These are phyloP conservation scores for Trichonephila clavata DNA, from an alignment of 1,140 invertebrate species.

Conservation along the genomic window DNA sequence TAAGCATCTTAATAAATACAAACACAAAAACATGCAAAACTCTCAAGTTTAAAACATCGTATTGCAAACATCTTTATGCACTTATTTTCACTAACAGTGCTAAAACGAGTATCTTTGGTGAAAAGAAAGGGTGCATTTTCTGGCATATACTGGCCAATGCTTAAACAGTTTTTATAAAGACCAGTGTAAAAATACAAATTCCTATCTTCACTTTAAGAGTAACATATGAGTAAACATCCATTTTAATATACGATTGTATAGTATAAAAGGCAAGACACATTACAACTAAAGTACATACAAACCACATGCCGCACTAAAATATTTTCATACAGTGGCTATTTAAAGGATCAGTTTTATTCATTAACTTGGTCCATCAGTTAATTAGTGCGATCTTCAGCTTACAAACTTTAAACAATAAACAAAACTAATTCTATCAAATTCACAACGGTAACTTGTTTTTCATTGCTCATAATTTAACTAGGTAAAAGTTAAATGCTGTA, in stretches of 20 bases:
- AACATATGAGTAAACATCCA: constrained; percentile 73
- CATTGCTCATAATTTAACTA: constrained; percentile 70
- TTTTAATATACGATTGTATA: constrained; percentile 76
- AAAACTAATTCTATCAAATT: constrained; percentile 76
- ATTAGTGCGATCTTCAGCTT: constrained; percentile 68
- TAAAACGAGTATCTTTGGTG: constrained; percentile 73
- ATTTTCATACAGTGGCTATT: constrained; percentile 43
- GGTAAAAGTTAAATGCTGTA: constrained; percentile 73
- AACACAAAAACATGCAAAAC: constrained; percentile 62
- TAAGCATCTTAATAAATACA: constrained; percentile 72
- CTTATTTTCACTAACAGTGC: constrained; percentile 36
- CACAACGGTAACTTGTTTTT: constrained; percentile 75
- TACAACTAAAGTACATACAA: constrained; percentile 72
- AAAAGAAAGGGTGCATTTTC: constrained; percentile 61
- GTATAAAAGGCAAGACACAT: constrained; percentile 66
- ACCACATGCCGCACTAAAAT: constrained; percentile 42
- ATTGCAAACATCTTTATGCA: constrained; percentile 57
- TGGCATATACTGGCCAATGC: constrained; percentile 71
- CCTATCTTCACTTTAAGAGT: constrained; percentile 67
- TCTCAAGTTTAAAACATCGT: constrained; percentile 60
- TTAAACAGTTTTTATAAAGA: constrained; percentile 70
- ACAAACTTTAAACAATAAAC: constrained; percentile 76
- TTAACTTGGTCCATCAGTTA: constrained; percentile 66
- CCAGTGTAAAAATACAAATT: constrained; percentile 77
- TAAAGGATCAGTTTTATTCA: constrained; percentile 54